Conservation (phyloP, 2,888 invertebrate species). For the Horisme vitalbata region DNA sequence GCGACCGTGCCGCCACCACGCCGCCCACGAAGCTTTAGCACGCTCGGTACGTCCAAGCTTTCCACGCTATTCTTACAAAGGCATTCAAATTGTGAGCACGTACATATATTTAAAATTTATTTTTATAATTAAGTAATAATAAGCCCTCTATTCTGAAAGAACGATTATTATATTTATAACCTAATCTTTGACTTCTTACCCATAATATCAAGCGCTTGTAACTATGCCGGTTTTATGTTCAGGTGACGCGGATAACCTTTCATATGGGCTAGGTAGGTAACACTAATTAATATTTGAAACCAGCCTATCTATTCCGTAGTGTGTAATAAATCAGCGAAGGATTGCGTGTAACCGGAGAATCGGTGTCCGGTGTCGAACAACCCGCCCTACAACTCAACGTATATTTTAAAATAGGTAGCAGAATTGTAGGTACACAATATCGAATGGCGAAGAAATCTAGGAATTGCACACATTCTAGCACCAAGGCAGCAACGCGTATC, state of each 20-base stretch:
- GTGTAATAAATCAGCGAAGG: constrained; percentile 54
- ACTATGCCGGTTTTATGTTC: constrained; percentile 1
- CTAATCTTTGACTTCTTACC: neutral
- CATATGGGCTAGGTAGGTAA: constrained; percentile 8
- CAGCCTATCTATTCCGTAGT: constrained; percentile 45
- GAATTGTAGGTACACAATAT: constrained; percentile 41
- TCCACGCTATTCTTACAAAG: constrained; percentile 43
- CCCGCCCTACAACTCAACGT: constrained; percentile 53
- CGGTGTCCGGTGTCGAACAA: constrained; percentile 64
- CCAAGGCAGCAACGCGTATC: constrained; percentile 11
- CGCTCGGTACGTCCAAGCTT: constrained; percentile 39
- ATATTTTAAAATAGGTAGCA: constrained; percentile 43
- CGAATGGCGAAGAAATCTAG: constrained; percentile 43
- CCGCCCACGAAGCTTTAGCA: constrained; percentile 34
- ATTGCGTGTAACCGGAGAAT: constrained; percentile 69
- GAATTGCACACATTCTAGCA: constrained; percentile 28
- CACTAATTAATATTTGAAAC: constrained; percentile 41
- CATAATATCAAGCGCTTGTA: neutral
- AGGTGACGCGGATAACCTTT: constrained; percentile 13
- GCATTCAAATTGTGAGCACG: constrained; percentile 48
- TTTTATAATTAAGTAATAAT: constrained; percentile 37
- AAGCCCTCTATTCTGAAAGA: constrained; percentile 32
- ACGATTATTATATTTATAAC: neutral
- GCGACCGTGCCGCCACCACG: constrained; percentile 19
- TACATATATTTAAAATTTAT: constrained; percentile 51